Conservation (phyloP, 2,797 vertebrate species). For the Coregonus ussuriensis region DNA sequence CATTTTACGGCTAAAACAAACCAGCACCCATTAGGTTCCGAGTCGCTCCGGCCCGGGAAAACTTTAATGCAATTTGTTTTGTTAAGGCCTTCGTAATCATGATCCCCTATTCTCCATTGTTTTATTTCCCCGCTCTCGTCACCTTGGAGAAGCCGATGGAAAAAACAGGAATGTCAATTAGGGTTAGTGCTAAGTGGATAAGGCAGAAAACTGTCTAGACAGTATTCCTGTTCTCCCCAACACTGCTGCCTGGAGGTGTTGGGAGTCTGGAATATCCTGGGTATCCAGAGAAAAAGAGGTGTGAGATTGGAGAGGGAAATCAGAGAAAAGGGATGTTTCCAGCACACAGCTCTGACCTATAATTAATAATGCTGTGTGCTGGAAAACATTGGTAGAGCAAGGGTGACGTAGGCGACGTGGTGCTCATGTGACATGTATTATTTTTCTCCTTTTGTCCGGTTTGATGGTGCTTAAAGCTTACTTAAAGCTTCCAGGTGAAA, state of each 20-base stretch:
- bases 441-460: too few species aligned
- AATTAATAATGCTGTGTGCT: too few species aligned
- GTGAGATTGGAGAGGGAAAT: neutral
- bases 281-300: neutral
- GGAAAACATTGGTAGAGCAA: too few species aligned
- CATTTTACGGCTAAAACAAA: slow-evolving; percentile 59
- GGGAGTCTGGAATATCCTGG: neutral
- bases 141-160: slow-evolving; percentile 25
- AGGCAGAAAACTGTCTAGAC: neutral
- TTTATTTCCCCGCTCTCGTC: slow-evolving; percentile 15
- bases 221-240: neutral
- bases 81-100: slow-evolving; percentile 55
- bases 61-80: slow-evolving; percentile 58
- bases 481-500: too few species aligned
- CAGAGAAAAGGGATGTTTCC: too few species aligned
- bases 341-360: too few species aligned
- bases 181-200: neutral
- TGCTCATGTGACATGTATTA: too few species aligned
- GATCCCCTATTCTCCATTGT: slow-evolving; percentile 34
- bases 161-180: slow-evolving; percentile 34
- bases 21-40: slow-evolving; percentile 32
- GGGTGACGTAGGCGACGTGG: too few species aligned
- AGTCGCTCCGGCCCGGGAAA: slow-evolving; percentile 25
- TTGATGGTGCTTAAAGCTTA: too few species aligned
- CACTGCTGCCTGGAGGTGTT: neutral